Percentiles rank a stretch among this genome's conserved stretches.
Evolutionary conservation across 2,113 vertebrate genomes (phyloP).

Genomic region (Ailuropoda melanoleuca): DNA sequence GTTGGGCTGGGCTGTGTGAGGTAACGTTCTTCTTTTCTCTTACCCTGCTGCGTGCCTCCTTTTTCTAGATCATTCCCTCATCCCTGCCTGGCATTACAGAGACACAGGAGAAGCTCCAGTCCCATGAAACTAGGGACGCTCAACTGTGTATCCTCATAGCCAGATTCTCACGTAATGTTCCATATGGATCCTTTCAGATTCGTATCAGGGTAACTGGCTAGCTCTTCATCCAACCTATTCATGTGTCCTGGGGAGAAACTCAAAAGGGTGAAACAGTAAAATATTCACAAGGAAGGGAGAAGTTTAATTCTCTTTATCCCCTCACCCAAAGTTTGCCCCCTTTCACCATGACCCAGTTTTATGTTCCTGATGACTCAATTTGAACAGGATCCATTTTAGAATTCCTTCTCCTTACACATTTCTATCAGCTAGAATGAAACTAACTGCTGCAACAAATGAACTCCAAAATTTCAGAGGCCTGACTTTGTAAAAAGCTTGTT

Average conservation of each 20-base stretch:
- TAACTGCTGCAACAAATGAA: not conserved
- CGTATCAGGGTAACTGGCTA: not conserved
- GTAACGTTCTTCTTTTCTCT: not conserved
- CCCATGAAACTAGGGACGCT: not conserved
- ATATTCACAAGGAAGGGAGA: not conserved
- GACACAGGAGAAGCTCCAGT: not conserved
- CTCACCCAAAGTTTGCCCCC: not conserved
- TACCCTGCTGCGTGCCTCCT: not conserved
- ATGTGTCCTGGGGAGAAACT: not conserved
- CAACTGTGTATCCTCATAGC: not conserved
- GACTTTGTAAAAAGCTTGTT: not conserved
- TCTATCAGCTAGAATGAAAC: not conserved
- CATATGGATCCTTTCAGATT: not conserved
- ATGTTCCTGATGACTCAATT: not conserved
- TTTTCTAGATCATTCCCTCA: not conserved
- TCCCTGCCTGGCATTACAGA: not conserved
- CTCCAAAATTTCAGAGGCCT: not conserved
- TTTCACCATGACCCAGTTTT: not conserved
- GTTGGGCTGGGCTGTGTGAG: not conserved
- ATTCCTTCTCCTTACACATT: not conserved
- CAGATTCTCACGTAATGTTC: not conserved
- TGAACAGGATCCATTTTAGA: slow-evolving; percentile 25
- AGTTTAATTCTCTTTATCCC: not conserved
- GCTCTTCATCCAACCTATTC: not conserved
- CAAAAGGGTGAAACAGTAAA: not conserved